Evolutionary conservation across 2,113 vertebrate species (phyloP), one percentile per base, ranked within the genome.

Genomic region (Gopherus flavomarginatus): DNA sequence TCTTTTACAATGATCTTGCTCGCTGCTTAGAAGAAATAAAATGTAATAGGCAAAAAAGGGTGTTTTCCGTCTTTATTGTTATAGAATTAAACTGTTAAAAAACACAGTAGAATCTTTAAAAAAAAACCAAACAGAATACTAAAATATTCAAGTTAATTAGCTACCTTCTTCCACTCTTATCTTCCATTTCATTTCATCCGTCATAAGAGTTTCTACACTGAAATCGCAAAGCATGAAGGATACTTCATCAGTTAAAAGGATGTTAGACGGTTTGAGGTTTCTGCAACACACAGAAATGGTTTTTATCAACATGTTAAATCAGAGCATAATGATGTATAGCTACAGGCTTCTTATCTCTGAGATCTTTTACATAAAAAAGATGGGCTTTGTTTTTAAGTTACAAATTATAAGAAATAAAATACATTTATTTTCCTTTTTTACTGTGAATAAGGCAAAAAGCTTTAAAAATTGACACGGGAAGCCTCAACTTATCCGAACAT

Each of bases 261-360:
- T 98, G 97, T 99, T 99, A 44, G 98, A 98, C 24, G 98, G 98
- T 94, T 99, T 99, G 90, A 99, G 92, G 95, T 99, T 99, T 95
- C 99, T 99, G 92, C 50, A 96, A 96, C 42, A 93, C 22, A 95
- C 6, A 88, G 79, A 94, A 79, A n/a, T 11, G 22, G 56, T 86
- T 91, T 56, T 90, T 80, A 54, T 85, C 85, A 96, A 83, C 11
- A 17, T 81, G 53, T 38, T 72, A 94, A 82, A 87, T 69, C 19
- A 62, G 49, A 81, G 47, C 24, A 17, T 80, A 54, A 52, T 31
- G 1, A 75, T 5, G 75, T 0, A 3, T 9, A 92, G 54, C 78
- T 27, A 84, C n/a, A 89, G 26, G 27, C 59, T 52, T 13, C 27
- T 81, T 72, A 72, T n/a, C n/a, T 72, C 65, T 11, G 65, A 84